Evolutionary conservation across 2,888 invertebrate genomes (phyloP).

Genomic region (Coelopa pilipes): DNA sequence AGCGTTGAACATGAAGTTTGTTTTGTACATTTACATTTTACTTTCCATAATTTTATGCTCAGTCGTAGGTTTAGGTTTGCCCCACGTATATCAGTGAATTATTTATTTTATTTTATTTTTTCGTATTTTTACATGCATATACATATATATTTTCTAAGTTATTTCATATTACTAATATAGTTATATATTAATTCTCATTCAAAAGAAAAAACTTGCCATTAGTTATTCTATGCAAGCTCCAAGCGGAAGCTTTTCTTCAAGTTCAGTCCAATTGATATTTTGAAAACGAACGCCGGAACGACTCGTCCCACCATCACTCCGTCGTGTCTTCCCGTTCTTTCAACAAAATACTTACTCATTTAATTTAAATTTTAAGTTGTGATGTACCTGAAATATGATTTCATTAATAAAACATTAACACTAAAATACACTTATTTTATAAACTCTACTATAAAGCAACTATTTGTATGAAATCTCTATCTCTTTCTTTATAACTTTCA

Average conservation of each 20-base stretch:
- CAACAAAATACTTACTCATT: constrained; percentile 34
- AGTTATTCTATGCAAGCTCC: no score
- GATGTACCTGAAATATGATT: constrained; percentile 67
- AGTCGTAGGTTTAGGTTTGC: no score
- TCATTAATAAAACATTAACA: constrained; percentile 46
- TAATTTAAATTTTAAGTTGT: constrained; percentile 66
- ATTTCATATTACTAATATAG: no score
- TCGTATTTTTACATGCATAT: no score
- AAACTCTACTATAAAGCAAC: constrained; percentile 39
- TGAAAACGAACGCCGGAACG: background rate
- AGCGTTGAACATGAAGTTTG: no score
- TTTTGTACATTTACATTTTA: no score
- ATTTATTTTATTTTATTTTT: no score
- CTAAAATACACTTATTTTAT: constrained; percentile 15
- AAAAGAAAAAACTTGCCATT: no score
- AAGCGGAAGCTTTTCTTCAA: background rate
- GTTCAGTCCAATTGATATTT: background rate
- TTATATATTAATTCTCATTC: no score
- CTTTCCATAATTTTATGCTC: no score
- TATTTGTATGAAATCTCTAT: constrained; percentile 39
- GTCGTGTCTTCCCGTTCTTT: background rate
- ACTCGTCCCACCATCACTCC: background rate
- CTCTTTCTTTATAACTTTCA: constrained; percentile 16
- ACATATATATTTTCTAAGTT: no score
- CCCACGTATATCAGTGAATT: no score